phyloP scores from a whole-genome alignment of 2,797 vertebrate species.

The Schizopygopsis pylzovi region DNA sequence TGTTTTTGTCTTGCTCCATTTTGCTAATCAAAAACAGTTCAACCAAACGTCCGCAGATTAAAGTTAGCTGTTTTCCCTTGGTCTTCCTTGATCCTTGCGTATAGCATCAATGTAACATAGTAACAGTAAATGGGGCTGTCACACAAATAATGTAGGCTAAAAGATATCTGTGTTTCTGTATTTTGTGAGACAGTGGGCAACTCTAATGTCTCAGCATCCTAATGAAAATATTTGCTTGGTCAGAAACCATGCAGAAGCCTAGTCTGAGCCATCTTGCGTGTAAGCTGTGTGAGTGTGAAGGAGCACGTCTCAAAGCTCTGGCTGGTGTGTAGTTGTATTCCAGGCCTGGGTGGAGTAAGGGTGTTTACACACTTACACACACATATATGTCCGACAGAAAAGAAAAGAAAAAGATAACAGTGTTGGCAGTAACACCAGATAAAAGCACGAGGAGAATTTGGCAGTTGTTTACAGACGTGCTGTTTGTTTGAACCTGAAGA shows the following conservation, averaged over 20 bases:
- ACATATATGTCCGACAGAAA: conserved; percentile 19
- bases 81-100: not conserved
- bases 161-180: not conserved
- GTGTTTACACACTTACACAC: conserved; percentile 63
- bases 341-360: conserved; percentile 74
- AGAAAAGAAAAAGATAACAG: conserved; percentile 56
- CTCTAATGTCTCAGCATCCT: not conserved
- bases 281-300: too few relatives aligned
- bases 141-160: not conserved
- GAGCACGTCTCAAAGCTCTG: too few relatives aligned
- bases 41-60: not conserved
- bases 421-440: conserved; percentile 56
- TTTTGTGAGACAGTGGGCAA: conserved; percentile 14
- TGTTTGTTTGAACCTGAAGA: conserved; percentile 25
- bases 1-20: not conserved
- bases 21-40: not conserved
- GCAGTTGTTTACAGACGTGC: conserved; percentile 14
- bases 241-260: not conserved
- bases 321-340: conserved; percentile 65
- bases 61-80: not conserved
- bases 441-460: not conserved
- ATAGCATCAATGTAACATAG: not conserved
- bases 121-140: not conserved
- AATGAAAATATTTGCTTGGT: not conserved
- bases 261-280: not conserved